Conservation (phyloP, 2,113 vertebrate species). For the Nicator chloris region DNA sequence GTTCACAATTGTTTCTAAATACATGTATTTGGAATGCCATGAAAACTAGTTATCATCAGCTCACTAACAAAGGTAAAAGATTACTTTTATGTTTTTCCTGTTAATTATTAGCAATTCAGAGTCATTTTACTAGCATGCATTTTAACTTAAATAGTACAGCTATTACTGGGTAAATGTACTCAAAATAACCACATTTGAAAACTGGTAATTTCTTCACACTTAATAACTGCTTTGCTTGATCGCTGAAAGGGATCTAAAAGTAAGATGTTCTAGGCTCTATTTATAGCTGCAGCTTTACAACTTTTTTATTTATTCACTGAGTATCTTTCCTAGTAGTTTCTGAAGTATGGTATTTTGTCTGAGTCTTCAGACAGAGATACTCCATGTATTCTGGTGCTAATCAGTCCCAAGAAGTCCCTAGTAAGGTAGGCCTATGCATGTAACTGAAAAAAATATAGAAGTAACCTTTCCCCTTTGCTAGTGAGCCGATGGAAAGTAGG, state of each 20-base stretch:
- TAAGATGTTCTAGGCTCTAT: slow-evolving; percentile 13
- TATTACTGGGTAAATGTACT: slow-evolving; percentile 55
- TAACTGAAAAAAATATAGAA: not conserved
- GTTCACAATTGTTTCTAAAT: slow-evolving; percentile 43
- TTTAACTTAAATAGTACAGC: slow-evolving; percentile 35
- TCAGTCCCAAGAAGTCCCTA: not conserved
- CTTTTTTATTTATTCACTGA: slow-evolving; percentile 2
- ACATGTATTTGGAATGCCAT: not conserved
- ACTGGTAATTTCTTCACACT: slow-evolving; percentile 40
- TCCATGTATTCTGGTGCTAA: not conserved
- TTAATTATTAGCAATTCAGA: slow-evolving; percentile 51
- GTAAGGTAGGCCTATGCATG: not conserved
- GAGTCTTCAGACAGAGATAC: not conserved
- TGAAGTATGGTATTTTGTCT: slow-evolving; percentile 15
- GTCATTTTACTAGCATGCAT: slow-evolving; percentile 26
- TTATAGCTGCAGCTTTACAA: not conserved
- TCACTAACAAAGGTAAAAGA: slow-evolving; percentile 56
- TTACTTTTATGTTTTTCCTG: slow-evolving; percentile 28
- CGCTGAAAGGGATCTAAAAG: slow-evolving; percentile 20
- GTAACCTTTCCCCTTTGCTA: not conserved
- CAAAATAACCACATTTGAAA: slow-evolving; percentile 46
- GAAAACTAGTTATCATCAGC: slow-evolving; percentile 50
- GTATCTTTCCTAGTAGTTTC: not conserved
- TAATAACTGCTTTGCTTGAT: slow-evolving; percentile 47
- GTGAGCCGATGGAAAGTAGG: not conserved